phyloP scores from a whole-genome alignment of 2,113 vertebrate species.

The Labeo rohita region DNA sequence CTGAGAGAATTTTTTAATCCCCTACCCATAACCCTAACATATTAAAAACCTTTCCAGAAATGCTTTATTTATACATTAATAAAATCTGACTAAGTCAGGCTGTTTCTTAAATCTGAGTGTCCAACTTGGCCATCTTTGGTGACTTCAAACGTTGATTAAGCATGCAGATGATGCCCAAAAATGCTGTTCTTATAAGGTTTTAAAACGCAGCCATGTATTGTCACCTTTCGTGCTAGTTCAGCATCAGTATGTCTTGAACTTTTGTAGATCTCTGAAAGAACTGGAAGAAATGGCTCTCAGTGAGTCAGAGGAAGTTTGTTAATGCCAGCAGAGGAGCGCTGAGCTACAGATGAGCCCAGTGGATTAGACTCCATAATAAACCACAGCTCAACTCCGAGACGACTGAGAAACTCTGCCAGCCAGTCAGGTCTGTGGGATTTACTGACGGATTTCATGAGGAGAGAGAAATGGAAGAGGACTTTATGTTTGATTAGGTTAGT shows the following conservation, averaged over 20 bases:
- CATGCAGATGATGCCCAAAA: not conserved
- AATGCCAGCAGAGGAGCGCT: slow-evolving; percentile 66
- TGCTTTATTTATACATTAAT: not conserved
- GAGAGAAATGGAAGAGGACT: slow-evolving; percentile 26
- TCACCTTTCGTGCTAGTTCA: slow-evolving; percentile 13
- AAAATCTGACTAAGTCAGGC: not conserved
- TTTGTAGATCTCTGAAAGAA: not conserved
- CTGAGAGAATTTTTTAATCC: not conserved
- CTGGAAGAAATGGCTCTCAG: slow-evolving; percentile 60
- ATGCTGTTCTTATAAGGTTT: not conserved
- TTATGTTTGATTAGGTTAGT: not conserved
- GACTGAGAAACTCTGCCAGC: slow-evolving; percentile 59
- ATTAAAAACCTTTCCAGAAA: not conserved
- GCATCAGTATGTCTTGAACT: not conserved
- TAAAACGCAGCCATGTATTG: not conserved
- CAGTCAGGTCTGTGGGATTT: slow-evolving; percentile 56
- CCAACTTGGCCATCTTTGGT: not conserved
- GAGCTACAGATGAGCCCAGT: slow-evolving; percentile 61
- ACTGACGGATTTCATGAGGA: slow-evolving; percentile 23
- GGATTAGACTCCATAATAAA: slow-evolving; percentile 74
- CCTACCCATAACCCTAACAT: not conserved
- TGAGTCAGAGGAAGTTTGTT: slow-evolving; percentile 67
- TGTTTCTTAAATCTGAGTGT: not conserved
- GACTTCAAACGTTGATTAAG: not conserved
- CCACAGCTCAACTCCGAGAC: slow-evolving; percentile 66